Conservation (phyloP, 2,797 vertebrate genomes). For the Sphaeramia orbicularis region DNA sequence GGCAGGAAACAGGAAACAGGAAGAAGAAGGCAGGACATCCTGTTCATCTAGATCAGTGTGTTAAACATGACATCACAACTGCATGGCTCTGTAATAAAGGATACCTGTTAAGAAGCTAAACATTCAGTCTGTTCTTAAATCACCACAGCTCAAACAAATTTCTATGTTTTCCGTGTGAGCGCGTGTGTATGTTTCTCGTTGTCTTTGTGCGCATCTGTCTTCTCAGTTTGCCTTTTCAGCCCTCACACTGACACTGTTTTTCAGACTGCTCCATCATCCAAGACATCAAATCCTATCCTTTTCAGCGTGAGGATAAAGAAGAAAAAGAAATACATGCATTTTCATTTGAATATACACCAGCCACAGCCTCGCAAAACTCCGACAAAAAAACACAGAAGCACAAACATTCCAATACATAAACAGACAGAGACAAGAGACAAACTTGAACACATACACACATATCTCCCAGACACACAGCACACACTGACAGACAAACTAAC, state of each 20-base stretch:
- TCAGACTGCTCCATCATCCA: slow-evolving; percentile 75
- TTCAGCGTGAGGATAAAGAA: slow-evolving; percentile 67
- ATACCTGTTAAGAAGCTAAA: slow-evolving; percentile 51
- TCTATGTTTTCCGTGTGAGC: slow-evolving; percentile 30
- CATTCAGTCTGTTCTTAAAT: slow-evolving; percentile 32
- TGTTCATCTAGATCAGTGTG: slow-evolving; percentile 71
- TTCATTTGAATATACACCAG: slow-evolving; percentile 79
- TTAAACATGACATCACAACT: slow-evolving; percentile 68
- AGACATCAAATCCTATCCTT: slow-evolving; percentile 78
- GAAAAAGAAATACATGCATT: slow-evolving; percentile 65
- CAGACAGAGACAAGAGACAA: slow-evolving; percentile 68
- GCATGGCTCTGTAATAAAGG: slow-evolving; percentile 48
- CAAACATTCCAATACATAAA: slow-evolving; percentile 73
- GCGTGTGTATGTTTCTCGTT: slow-evolving; percentile 23
- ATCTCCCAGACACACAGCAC: slow-evolving; percentile 67
- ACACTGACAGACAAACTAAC: slow-evolving; percentile 77
- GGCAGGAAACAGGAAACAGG: slow-evolving; percentile 83
- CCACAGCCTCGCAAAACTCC: slow-evolving; percentile 77
- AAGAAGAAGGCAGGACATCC: slow-evolving; percentile 82
- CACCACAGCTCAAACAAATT: slow-evolving; percentile 44
- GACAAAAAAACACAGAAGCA: slow-evolving; percentile 66
- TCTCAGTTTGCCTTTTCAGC: slow-evolving; percentile 74
- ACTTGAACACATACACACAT: slow-evolving; percentile 46
- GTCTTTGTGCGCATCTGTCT: slow-evolving; percentile 66
- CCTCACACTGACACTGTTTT: slow-evolving; percentile 76